These are phyloP conservation scores for Macrobrachium rosenbergii DNA, from an alignment of 1,140 invertebrate genomes.

Conservation along the genomic window DNA sequence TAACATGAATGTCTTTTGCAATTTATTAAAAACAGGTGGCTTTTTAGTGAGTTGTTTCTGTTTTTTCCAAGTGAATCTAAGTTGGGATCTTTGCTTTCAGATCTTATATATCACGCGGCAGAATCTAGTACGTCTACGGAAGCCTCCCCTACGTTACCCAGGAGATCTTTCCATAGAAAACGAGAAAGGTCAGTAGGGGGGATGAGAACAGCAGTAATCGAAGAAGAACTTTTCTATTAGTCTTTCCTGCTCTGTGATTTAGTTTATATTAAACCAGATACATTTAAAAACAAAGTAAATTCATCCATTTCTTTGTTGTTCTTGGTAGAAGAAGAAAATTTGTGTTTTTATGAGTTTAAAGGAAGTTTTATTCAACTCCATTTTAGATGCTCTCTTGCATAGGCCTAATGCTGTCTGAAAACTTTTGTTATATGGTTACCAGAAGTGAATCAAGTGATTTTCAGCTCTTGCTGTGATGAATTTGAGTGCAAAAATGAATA, in stretches of 20 bases:
- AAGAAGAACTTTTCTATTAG: conserved; percentile 54
- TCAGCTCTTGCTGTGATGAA: neutral
- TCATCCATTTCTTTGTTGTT: too few relatives aligned
- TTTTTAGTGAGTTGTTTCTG: too few relatives aligned
- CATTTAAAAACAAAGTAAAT: neutral
- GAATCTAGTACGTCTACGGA: conserved; percentile 58
- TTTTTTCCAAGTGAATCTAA: too few relatives aligned
- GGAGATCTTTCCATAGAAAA: conserved; percentile 57
- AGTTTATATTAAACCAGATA: neutral
- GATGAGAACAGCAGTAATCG: conserved; percentile 38
- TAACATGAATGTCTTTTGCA: too few relatives aligned
- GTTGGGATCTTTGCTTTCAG: neutral
- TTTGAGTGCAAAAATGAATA: neutral
- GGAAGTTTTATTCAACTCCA: too few relatives aligned
- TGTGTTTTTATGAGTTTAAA: too few relatives aligned
- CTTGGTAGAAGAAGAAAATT: too few relatives aligned
- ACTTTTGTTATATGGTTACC: neutral
- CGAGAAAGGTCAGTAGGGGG: conserved; percentile 52
- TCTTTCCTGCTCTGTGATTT: neutral
- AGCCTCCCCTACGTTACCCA: conserved; percentile 45
- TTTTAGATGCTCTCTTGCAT: too few relatives aligned
- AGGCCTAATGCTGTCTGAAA: too few relatives aligned
- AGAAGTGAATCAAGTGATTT: neutral
- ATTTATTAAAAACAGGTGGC: too few relatives aligned
- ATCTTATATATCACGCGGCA: conserved; percentile 63